These are phyloP conservation scores for Leptobrachium ailaonicum DNA, from an alignment of 2,113 vertebrate genomes.

Conservation along the genomic window DNA sequence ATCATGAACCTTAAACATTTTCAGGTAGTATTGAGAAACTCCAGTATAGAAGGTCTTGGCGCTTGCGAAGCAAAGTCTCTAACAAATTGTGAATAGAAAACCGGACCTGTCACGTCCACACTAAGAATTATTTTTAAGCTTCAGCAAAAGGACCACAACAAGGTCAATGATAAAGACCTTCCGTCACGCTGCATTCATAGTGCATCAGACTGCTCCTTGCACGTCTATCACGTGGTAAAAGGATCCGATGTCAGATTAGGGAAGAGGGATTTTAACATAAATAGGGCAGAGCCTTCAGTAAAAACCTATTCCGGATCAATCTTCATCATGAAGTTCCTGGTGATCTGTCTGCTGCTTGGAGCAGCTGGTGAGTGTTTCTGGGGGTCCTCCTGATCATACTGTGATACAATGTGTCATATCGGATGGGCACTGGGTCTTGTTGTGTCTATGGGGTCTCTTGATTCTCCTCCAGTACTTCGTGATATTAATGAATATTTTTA, in stretches of 20 bases:
- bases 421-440: too few species aligned
- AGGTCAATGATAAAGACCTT: not conserved
- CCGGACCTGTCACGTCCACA: not conserved
- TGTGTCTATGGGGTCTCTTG: too few species aligned
- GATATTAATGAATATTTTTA: too few species aligned
- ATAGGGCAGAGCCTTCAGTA: not conserved
- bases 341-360: slow-evolving; percentile 66
- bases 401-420: too few species aligned
- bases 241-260: not conserved
- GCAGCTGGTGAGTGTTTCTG: slow-evolving; percentile 61
- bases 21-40: too few species aligned
- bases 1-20: too few species aligned
- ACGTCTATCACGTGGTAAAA: not conserved
- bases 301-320: not conserved
- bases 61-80: too few species aligned
- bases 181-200: not conserved
- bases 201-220: not conserved
- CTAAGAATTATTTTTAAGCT: not conserved
- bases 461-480: too few species aligned
- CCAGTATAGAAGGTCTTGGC: too few species aligned
- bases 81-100: too few species aligned
- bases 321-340: slow-evolving; percentile 62
- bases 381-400: too few species aligned
- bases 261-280: slow-evolving; percentile 6
- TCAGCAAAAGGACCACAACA: not conserved